Evolutionary conservation across 2,888 invertebrate genomes (phyloP), one percentile per base, ranked within the genome.

Genomic region (Euproctis similis): DNA sequence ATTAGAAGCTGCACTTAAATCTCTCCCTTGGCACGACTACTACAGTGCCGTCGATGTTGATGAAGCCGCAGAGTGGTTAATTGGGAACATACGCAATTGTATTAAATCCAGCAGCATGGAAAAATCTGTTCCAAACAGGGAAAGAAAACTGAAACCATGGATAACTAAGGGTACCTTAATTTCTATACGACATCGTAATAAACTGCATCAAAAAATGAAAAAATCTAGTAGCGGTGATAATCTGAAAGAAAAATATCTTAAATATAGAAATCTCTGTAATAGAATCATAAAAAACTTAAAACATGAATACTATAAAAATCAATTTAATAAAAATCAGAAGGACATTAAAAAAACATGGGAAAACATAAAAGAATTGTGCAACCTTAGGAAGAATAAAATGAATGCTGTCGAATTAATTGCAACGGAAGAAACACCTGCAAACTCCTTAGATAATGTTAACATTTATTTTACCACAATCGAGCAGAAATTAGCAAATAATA

Each of bases 291-390:
- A 26, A 26, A 18, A 4, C 1, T n/a, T 26, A 12, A 26, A 26
- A 11, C 2, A 2, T 18, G 3, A 26, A 2, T 26, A 26, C 12
- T 26, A 26, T 10, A 8, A 10, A 8, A 13, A 17, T 2, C 17
- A 26, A 17, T 11, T 26, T 11, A 10, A 26, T 6, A 26, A 18
- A 26, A 17, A 11, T 14, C 10, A 18, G 12, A 13, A 13, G 9
- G 18, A 26, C n/a, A 17, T 26, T 2, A 26, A 26, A 17, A 18
- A 18, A 10, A 26, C 26, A 3, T 26, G 26, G 26, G 16, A 16
- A 4, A 24, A 9, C 1, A 16, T 24, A 16, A 24, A 24, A 24
- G 14, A 24, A 8, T 6, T 24, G 8, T 16, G 24, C 16, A 14
- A 16, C 4, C 8, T 24, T 14, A 24, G 16, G 3, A 24, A 14